Conservation (phyloP, 2,113 vertebrate species). For the Calonectris borealis region DNA sequence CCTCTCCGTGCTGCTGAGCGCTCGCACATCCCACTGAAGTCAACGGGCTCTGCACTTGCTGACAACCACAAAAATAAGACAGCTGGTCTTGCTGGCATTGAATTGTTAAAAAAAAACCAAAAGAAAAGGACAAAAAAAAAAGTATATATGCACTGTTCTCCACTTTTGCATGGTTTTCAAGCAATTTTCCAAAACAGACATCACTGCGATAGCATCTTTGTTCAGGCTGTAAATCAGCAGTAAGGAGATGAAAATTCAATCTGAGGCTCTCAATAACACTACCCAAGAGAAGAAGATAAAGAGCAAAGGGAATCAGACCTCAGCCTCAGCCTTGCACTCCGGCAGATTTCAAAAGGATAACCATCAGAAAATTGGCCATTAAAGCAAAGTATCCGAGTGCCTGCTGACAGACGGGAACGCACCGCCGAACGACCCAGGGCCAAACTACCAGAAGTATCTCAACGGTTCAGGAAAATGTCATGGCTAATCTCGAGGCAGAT, state of each 20-base stretch:
- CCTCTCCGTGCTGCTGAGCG: accelerated
- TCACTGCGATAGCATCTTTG: background rate
- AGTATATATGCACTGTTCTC: background rate
- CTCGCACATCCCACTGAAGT: background rate
- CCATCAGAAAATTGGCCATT: background rate
- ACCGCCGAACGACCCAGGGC: background rate
- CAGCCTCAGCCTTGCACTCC: background rate
- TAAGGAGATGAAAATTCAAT: background rate
- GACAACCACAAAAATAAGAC: background rate
- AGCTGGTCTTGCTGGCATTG: background rate
- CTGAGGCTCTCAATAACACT: background rate
- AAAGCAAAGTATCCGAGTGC: background rate
- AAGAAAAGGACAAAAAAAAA: background rate
- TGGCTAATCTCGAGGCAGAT: background rate
- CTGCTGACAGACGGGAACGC: background rate
- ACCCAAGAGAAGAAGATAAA: background rate
- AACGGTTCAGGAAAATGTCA: background rate
- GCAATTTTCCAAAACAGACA: background rate
- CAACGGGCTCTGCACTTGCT: background rate
- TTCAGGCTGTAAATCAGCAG: background rate
- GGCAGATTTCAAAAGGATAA: background rate
- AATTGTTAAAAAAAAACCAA: background rate
- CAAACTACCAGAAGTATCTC: background rate
- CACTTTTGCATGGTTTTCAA: background rate
- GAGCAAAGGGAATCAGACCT: background rate